These are phyloP conservation scores for Cnemophilus loriae DNA, from an alignment of 2,113 vertebrate species.

Conservation along the genomic window DNA sequence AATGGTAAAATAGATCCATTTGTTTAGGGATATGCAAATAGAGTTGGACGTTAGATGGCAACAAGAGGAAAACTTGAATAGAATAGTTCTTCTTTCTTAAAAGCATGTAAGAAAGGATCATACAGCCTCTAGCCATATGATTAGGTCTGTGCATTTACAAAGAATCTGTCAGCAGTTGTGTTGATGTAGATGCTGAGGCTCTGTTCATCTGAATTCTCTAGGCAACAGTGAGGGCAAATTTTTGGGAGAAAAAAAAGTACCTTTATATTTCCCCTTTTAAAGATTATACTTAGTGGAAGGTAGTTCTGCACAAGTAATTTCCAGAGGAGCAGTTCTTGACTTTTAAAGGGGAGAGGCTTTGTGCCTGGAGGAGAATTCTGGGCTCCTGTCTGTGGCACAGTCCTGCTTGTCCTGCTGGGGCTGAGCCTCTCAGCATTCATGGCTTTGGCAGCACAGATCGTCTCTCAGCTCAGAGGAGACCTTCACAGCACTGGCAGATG, in stretches of 20 bases:
- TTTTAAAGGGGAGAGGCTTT: background rate
- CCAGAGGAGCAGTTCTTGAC: background rate
- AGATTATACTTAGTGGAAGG: background rate
- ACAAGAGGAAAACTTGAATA: background rate
- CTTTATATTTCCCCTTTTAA: background rate
- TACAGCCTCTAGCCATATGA: background rate
- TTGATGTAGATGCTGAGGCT: background rate
- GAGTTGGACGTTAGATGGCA: background rate
- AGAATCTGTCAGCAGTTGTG: background rate
- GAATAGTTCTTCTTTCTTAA: background rate
- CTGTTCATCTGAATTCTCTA: background rate
- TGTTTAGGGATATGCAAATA: background rate
- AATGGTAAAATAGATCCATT: background rate
- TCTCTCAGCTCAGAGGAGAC: background rate
- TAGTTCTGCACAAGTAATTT: background rate
- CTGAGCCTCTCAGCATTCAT: background rate
- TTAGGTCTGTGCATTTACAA: background rate
- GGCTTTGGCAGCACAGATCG: background rate
- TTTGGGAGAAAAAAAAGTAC: background rate
- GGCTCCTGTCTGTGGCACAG: fast-evolving
- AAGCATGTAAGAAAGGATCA: too few relatives aligned
- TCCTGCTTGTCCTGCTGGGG: fast-evolving
- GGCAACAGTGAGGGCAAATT: background rate
- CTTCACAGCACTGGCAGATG: background rate
- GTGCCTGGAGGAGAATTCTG: background rate